Conservation (phyloP, 2,113 vertebrate species). For the Gorsachius goisagi region DNA sequence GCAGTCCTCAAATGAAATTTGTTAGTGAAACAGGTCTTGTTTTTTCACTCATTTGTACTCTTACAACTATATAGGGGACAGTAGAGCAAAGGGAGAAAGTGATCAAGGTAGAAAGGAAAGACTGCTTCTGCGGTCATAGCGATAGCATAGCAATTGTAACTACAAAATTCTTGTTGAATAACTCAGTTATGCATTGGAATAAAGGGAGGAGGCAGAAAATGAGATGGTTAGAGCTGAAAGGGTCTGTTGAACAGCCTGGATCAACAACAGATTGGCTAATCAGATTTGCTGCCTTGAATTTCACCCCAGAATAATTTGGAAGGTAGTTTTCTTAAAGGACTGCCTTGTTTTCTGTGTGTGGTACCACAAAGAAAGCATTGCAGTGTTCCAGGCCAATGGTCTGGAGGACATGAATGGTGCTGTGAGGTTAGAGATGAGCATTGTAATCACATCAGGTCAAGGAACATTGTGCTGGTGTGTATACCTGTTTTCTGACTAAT, state of each 20-base stretch:
- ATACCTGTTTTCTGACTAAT: not conserved
- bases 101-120: not conserved
- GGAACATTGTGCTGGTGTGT: not conserved
- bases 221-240: not conserved
- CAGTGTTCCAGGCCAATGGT: not conserved
- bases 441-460: not conserved
- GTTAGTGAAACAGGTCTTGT: not conserved
- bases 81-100: not conserved
- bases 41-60: not conserved
- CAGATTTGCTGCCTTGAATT: not conserved
- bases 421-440: not conserved
- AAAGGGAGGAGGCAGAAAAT: not conserved
- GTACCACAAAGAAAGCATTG: not conserved
- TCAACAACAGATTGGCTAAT: not conserved
- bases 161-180: not conserved
- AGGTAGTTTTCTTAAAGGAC: not conserved
- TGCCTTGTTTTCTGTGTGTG: not conserved
- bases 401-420: not conserved
- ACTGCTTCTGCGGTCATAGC: not conserved
- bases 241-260: not conserved
- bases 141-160: not conserved
- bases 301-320: not conserved
- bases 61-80: not conserved
- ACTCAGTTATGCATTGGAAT: not conserved
- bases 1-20: not conserved